A percentile compares a stretch with the other conserved stretches of the same genome.
Evolutionary conservation across 2,888 invertebrate genomes (phyloP).

Genomic region (Iphiclides podalirius): DNA sequence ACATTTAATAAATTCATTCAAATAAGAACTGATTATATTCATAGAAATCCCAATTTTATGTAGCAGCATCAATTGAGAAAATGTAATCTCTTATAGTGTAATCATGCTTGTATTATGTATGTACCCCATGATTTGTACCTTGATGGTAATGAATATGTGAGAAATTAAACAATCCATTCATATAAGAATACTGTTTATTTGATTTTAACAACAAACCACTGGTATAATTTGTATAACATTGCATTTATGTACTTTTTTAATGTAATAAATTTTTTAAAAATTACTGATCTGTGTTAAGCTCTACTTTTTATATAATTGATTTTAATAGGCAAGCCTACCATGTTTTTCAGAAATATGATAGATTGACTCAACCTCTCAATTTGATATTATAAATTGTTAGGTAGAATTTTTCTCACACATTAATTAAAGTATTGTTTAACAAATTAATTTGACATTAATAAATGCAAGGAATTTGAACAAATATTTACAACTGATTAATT

Average conservation of each 20-base stretch:
- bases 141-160: no score
- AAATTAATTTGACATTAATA: constrained; percentile 6
- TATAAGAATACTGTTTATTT: constrained; percentile 24
- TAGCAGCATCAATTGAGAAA: no score
- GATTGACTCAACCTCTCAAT: constrained; percentile 4
- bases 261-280: constrained; percentile 4
- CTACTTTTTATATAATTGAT: not conserved
- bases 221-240: constrained; percentile 7
- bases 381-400: not conserved
- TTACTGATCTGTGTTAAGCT: not conserved
- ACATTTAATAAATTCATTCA: no score
- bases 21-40: no score
- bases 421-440: no score
- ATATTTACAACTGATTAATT: not conserved
- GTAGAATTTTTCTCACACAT: no score
- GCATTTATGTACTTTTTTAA: constrained; percentile 6
- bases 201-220: constrained; percentile 17
- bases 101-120: no score
- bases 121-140: no score
- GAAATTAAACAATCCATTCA: no score
- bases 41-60: no score
- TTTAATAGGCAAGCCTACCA: constrained; percentile 1
- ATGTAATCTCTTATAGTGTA: no score
- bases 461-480: constrained; percentile 13
- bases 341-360: no score